These are phyloP conservation scores for Tinea trinotella DNA, from an alignment of 2,888 invertebrate species.

Conservation along the genomic window DNA sequence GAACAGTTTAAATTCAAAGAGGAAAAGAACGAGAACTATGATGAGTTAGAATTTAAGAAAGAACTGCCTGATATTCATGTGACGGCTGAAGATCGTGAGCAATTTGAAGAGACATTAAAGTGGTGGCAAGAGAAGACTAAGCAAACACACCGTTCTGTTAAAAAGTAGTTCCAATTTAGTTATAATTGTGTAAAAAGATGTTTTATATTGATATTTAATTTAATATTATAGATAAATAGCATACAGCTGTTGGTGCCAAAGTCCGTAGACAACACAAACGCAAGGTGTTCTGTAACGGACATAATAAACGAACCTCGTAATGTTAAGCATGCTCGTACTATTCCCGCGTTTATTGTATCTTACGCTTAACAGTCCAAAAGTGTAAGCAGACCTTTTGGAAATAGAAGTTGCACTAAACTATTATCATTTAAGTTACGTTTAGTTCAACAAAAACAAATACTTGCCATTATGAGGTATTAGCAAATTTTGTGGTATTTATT, in stretches of 20 bases:
- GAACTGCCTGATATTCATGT: constrained; percentile 63
- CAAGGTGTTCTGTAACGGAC: constrained; percentile 67
- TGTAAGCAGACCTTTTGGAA: not conserved
- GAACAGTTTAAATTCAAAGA: constrained; percentile 49
- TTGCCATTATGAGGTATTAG: not conserved
- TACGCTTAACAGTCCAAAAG: not conserved
- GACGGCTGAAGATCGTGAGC: constrained; percentile 61
- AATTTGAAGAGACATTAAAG: constrained; percentile 63
- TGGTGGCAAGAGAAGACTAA: constrained; percentile 69
- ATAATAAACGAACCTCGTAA: constrained; percentile 16
- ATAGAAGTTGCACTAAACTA: no score
- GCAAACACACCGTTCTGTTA: constrained; percentile 36
- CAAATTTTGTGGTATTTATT: not conserved
- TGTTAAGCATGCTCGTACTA: not conserved
- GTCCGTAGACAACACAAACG: constrained; percentile 46
- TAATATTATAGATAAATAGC: constrained; percentile 17
- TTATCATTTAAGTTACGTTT: no score
- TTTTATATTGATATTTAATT: constrained; percentile 32
- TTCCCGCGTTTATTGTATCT: not conserved
- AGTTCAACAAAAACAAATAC: not conserved
- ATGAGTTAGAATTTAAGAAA: constrained; percentile 59
- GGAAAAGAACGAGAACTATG: constrained; percentile 54
- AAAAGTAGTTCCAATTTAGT: constrained; percentile 29
- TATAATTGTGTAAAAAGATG: constrained; percentile 12
- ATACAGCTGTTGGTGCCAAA: constrained; percentile 65